phyloP scores from a whole-genome alignment of 2,113 vertebrate species.

The Aspidoscelis tigris region DNA sequence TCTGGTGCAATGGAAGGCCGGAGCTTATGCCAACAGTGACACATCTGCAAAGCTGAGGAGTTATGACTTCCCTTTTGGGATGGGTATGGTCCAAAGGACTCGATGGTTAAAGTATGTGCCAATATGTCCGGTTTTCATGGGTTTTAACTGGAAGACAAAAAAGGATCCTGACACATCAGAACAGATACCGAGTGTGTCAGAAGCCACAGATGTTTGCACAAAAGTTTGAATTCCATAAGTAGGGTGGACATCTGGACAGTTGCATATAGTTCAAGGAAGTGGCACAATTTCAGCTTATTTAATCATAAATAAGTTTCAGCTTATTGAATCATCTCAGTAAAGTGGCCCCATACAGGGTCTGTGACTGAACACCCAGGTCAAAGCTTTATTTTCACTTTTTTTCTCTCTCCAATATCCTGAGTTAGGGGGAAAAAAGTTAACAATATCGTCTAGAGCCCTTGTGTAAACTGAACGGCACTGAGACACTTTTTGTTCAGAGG shows the following conservation, averaged over 20 bases:
- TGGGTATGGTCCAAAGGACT: slow-evolving; percentile 76
- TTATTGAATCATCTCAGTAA: background rate
- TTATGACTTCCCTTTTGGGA: slow-evolving; percentile 91
- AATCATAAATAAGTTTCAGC: background rate
- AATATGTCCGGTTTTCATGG: slow-evolving; percentile 89
- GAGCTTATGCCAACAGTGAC: slow-evolving; percentile 72
- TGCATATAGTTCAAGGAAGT: background rate
- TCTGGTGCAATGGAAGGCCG: slow-evolving; percentile 85
- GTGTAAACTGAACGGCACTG: background rate
- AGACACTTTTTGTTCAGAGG: background rate
- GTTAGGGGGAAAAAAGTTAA: background rate
- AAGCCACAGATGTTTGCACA: slow-evolving; percentile 66
- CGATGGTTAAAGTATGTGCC: slow-evolving; percentile 82
- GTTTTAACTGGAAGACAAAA: slow-evolving; percentile 70
- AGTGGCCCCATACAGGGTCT: background rate
- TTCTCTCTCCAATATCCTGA: background rate
- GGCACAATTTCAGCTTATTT: background rate
- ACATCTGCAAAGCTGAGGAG: slow-evolving; percentile 71
- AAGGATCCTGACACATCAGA: background rate
- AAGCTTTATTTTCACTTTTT: background rate
- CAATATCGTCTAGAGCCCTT: no score
- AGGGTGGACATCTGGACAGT: background rate
- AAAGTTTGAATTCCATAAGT: slow-evolving; percentile 74
- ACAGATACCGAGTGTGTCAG: slow-evolving; percentile 16
- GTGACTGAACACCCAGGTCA: background rate